Conservation (phyloP, 2,888 invertebrate genomes). For the Sphinx pinastri region DNA sequence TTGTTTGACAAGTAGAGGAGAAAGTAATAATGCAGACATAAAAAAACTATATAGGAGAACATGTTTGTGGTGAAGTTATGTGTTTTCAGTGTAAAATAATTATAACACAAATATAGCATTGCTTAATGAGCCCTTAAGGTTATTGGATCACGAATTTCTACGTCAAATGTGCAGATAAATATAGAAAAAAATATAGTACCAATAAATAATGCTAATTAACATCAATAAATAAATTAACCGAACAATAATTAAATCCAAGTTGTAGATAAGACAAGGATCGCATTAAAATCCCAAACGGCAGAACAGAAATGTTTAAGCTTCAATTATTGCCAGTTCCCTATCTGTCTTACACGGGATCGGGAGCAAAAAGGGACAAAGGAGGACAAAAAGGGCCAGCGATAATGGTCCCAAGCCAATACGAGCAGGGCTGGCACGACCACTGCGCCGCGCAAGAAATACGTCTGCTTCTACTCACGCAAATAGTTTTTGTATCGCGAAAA, state of each 20-base stretch:
- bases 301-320: constrained; percentile 67
- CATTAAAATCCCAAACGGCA: constrained; percentile 65
- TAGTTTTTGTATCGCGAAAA: constrained; percentile 2
- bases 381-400: constrained; percentile 69
- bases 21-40: too few relatives aligned
- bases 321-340: constrained; percentile 79
- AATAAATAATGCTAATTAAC: too few relatives aligned
- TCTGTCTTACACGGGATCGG: constrained; percentile 71
- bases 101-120: too few relatives aligned
- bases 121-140: too few relatives aligned
- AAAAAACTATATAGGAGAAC: too few relatives aligned
- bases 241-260: constrained; percentile 62
- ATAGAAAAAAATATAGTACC: too few relatives aligned
- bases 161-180: too few relatives aligned
- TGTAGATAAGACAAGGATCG: constrained; percentile 52
- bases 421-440: constrained; percentile 26
- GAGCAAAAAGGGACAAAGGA: constrained; percentile 61
- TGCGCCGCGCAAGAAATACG: not conserved
- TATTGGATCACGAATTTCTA: too few relatives aligned
- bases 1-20: too few relatives aligned
- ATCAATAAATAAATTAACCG: constrained; percentile 29
- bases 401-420: constrained; percentile 63
- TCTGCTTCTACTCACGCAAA: not conserved
- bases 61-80: too few relatives aligned
- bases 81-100: too few relatives aligned